Percentiles rank a stretch among this genome's conserved stretches.
These are phyloP conservation scores for Kryptolebias marmoratus DNA, from an alignment of 2,113 vertebrate species.

Conservation along the genomic window DNA sequence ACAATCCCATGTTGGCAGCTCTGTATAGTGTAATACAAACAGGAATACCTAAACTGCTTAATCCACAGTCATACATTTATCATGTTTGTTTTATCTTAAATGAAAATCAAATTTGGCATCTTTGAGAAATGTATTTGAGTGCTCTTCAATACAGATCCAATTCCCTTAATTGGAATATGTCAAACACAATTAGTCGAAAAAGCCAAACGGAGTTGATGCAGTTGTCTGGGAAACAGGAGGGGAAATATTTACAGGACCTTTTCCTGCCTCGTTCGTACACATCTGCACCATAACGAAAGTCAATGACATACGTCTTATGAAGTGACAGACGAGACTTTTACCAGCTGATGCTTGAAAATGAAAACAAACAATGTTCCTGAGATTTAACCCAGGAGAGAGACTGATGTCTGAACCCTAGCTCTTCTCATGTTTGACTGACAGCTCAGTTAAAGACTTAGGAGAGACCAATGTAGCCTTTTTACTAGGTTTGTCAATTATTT, in stretches of 20 bases:
- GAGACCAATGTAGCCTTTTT: too few species aligned
- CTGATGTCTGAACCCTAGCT: background rate
- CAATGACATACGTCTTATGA: background rate
- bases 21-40: too few species aligned
- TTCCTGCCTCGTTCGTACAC: background rate
- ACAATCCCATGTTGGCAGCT: constrained; percentile 16
- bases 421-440: background rate
- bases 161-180: constrained; percentile 1
- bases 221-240: background rate
- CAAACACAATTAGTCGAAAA: background rate
- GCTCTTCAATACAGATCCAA: background rate
- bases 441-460: background rate
- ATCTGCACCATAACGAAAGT: background rate
- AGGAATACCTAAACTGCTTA: background rate
- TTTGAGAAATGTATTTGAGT: background rate
- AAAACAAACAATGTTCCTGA: background rate
- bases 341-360: background rate
- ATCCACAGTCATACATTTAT: background rate
- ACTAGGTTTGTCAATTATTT: too few species aligned
- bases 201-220: background rate
- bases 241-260: constrained; percentile 18
- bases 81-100: background rate
- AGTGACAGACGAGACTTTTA: background rate
- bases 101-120: background rate
- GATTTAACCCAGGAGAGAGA: background rate